Percentiles rank a stretch among this genome's conserved stretches.
Conservation (phyloP, 2,113 vertebrate species). For the Entomyzon cyanotis region DNA sequence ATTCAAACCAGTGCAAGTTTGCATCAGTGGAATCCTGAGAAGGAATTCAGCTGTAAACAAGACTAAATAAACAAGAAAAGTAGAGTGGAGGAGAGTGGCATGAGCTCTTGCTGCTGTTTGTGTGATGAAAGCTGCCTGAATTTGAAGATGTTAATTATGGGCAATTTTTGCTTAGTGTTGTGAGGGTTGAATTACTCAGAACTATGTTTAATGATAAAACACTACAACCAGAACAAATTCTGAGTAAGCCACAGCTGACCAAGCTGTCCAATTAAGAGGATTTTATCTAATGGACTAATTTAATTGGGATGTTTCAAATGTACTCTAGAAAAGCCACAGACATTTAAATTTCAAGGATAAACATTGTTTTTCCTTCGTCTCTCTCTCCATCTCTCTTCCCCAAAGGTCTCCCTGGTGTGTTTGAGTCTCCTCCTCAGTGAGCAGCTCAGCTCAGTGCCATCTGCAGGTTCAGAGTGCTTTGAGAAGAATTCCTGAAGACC, state of each 20-base stretch:
- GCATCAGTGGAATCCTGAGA: neutral
- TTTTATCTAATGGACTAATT: neutral
- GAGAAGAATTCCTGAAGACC: neutral
- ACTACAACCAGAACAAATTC: neutral
- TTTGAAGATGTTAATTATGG: neutral
- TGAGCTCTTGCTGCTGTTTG: neutral
- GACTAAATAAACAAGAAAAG: neutral
- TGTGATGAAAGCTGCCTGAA: neutral
- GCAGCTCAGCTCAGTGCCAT: neutral
- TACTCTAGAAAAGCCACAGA: neutral
- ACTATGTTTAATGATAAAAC: neutral
- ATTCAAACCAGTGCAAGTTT: fast-evolving
- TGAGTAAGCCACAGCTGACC: neutral
- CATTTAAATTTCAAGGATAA: neutral
- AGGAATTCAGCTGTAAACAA: neutral
- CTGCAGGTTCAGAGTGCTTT: neutral
- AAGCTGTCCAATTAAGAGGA: neutral
- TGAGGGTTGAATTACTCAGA: neutral
- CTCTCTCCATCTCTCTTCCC: neutral
- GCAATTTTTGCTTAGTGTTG: neutral
- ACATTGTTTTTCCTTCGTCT: neutral
- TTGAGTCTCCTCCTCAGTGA: neutral
- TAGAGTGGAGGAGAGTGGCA: neutral
- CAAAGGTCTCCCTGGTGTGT: neutral
- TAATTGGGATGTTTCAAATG: neutral